Evolutionary conservation across 2,888 invertebrate genomes (phyloP).

Genomic region (Odontocerum albicorne): DNA sequence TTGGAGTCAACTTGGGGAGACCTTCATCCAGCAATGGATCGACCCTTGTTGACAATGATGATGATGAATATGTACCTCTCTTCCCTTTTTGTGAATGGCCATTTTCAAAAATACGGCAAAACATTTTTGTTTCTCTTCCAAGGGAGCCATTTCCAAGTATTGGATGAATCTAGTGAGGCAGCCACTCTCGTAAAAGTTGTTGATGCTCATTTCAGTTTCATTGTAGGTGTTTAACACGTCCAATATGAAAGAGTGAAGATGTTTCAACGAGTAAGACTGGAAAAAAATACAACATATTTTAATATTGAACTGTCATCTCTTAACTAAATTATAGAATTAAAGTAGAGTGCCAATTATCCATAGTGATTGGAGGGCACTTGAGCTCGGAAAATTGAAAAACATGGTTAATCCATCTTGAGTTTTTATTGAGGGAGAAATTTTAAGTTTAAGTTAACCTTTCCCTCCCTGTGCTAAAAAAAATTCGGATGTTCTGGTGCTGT

Average conservation of each 20-base stretch:
- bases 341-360: no score
- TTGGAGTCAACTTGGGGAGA: no score
- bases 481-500: no score
- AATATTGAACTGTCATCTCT: not conserved
- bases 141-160: conserved; percentile 52
- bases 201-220: conserved; percentile 50
- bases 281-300: not conserved
- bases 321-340: no score
- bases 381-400: no score
- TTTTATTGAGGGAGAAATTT: no score
- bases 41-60: not conserved
- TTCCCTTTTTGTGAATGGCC: conserved; percentile 18
- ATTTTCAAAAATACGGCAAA: conserved; percentile 42
- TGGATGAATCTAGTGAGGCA: conserved; percentile 50
- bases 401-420: no score
- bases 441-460: no score
- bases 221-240: conserved; percentile 50
- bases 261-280: conserved; percentile 54
- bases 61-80: conserved; percentile 6
- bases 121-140: conserved; percentile 52
- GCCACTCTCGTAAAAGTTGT: conserved; percentile 50
- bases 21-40: no score
- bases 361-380: no score
- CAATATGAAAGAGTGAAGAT: conserved; percentile 50
- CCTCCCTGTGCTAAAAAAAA: no score